Evolutionary conservation across 92 coral and sea anemone species (phyloP).

Genomic region (Blastomussa wellsi): DNA sequence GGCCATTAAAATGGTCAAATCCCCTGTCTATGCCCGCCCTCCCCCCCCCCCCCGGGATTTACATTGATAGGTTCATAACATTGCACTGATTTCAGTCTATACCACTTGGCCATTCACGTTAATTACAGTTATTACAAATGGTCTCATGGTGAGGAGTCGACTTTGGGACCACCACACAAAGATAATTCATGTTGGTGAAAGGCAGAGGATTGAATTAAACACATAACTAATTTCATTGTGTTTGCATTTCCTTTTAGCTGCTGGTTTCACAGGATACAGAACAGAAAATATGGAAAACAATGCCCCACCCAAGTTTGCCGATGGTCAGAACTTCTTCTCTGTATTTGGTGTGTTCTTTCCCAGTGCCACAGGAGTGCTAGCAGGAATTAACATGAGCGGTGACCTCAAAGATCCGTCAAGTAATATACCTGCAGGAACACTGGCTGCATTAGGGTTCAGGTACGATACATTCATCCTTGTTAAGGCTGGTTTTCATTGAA

Average conservation of each 20-base stretch:
- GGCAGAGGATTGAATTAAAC: too few species aligned
- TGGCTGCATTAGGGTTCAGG: slow-evolving; percentile 97
- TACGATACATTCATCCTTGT: slow-evolving; percentile 4
- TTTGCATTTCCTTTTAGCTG: slow-evolving; percentile 61
- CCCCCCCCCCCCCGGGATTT: too few species aligned
- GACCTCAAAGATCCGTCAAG: slow-evolving; percentile 92
- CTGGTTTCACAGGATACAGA: slow-evolving; percentile 96
- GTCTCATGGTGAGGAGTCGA: too few species aligned
- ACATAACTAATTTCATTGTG: neutral
- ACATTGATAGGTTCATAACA: too few species aligned
- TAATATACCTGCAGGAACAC: slow-evolving; percentile 96
- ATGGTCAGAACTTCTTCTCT: slow-evolving; percentile 83
- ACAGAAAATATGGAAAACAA: slow-evolving; percentile 93
- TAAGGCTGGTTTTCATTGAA: neutral
- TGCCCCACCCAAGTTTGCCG: slow-evolving; percentile 80
- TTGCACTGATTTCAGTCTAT: too few species aligned
- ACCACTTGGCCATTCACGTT: too few species aligned
- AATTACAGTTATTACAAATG: too few species aligned
- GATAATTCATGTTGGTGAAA: too few species aligned
- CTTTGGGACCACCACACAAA: too few species aligned
- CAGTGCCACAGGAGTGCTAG: slow-evolving; percentile 96
- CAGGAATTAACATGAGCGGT: slow-evolving; percentile 99
- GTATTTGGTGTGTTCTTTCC: slow-evolving; percentile 99
- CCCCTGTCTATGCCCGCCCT: too few species aligned
- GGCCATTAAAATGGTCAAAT: too few species aligned